phyloP scores from a whole-genome alignment of 2,113 vertebrate genomes.

The Tringa solitaria region DNA sequence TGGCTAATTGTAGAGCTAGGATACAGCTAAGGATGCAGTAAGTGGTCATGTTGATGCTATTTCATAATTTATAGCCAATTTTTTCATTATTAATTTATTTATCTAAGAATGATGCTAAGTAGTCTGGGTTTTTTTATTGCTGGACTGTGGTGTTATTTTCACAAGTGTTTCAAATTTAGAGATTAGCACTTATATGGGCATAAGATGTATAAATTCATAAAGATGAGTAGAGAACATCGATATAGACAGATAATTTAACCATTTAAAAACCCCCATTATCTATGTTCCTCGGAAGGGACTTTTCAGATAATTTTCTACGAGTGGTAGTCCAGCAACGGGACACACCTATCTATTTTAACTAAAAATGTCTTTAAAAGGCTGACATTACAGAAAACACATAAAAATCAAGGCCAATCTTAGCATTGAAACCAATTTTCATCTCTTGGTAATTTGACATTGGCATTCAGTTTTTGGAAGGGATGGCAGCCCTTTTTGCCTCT shows the following conservation, averaged over 20 bases:
- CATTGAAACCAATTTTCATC: neutral
- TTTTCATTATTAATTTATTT: slow-evolving; percentile 8
- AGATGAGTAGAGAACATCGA: neutral
- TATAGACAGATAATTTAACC: neutral
- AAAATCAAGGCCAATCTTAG: neutral
- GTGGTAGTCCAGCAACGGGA: neutral
- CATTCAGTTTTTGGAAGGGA: neutral
- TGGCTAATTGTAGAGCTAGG: neutral
- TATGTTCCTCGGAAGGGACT: neutral
- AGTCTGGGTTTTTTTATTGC: neutral
- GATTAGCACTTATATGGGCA: neutral
- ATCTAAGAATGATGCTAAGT: neutral
- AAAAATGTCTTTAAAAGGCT: neutral
- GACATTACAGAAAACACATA: neutral
- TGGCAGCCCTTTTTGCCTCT: neutral
- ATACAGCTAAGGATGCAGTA: neutral
- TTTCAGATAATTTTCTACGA: neutral
- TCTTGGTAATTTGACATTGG: neutral
- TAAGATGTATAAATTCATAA: neutral
- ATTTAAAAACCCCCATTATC: neutral
- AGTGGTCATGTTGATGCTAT: neutral
- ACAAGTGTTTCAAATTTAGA: neutral
- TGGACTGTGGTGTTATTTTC: neutral
- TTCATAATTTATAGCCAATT: neutral
- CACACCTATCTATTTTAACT: neutral